phyloP scores from a whole-genome alignment of 1,140 invertebrate species.

The Rhopalosiphum maidis region DNA sequence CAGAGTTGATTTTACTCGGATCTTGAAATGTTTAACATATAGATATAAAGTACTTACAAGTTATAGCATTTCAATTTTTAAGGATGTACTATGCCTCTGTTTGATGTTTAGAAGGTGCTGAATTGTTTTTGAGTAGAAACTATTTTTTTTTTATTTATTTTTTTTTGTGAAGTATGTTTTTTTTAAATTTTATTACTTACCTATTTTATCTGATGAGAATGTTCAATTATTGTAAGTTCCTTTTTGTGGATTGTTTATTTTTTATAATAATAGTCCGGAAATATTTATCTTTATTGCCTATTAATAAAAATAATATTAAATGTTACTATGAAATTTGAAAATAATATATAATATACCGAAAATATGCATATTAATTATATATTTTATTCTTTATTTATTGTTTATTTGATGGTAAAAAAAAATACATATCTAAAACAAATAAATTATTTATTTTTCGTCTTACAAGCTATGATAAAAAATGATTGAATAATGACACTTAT shows the following conservation, averaged over 20 bases:
- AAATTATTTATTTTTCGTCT: constrained; percentile 38
- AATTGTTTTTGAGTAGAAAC: background rate
- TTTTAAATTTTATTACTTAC: background rate
- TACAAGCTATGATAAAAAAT: constrained; percentile 35
- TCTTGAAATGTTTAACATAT: background rate
- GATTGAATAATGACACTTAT: constrained; percentile 31
- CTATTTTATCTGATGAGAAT: constrained; percentile 37
- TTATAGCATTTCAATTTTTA: background rate
- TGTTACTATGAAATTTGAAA: background rate
- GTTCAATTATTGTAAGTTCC: constrained; percentile 53
- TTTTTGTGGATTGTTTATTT: constrained; percentile 41
- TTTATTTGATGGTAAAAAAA: constrained; percentile 48
- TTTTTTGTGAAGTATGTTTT: background rate
- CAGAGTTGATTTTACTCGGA: background rate
- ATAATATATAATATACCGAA: constrained; percentile 30
- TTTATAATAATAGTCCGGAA: constrained; percentile 30
- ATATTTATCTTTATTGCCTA: constrained; percentile 38
- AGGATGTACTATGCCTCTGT: background rate
- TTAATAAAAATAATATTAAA: background rate
- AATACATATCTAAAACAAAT: constrained; percentile 38
- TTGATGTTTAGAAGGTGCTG: constrained; percentile 9
- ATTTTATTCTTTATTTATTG: constrained; percentile 1
- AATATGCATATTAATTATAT: background rate
- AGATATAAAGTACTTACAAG: background rate
- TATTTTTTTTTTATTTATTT: background rate